These are phyloP conservation scores for Pseudolaguvia tuberculata DNA, from an alignment of 2,113 vertebrate genomes.

Conservation along the genomic window DNA sequence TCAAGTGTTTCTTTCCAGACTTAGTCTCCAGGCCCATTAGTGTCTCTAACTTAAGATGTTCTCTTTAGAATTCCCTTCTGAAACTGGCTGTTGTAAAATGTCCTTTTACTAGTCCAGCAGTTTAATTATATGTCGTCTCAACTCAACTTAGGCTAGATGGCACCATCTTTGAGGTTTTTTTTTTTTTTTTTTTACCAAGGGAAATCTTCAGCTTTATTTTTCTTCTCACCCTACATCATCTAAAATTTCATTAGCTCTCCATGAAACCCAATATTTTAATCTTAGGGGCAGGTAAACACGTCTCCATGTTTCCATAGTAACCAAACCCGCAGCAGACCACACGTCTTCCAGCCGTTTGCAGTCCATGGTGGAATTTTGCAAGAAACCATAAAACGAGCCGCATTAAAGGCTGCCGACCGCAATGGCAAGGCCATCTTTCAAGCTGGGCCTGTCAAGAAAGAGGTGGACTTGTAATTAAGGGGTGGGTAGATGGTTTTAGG, in stretches of 20 bases:
- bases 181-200: neutral
- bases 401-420: slow-evolving; percentile 41
- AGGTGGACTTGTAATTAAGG: slow-evolving; percentile 50
- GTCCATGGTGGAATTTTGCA: slow-evolving; percentile 30
- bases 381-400: slow-evolving; percentile 40
- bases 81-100: neutral
- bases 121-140: slow-evolving; percentile 2
- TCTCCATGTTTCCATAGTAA: slow-evolving; percentile 37
- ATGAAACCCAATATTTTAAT: neutral
- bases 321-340: slow-evolving; percentile 33
- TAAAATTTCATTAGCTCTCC: neutral
- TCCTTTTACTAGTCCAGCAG: neutral
- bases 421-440: slow-evolving; percentile 35
- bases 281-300: slow-evolving; percentile 44
- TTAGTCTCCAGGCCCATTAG: slow-evolving; percentile 5
- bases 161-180: no score
- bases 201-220: neutral
- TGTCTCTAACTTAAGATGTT: neutral
- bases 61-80: neutral
- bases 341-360: slow-evolving; percentile 28
- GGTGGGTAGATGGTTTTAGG: slow-evolving; percentile 42
- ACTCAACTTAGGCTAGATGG: neutral
- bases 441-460: slow-evolving; percentile 43
- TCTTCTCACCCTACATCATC: neutral
- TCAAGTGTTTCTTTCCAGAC: slow-evolving; percentile 6